Conservation (phyloP, 2,113 vertebrate genomes). For the Halcyon malimbica region DNA sequence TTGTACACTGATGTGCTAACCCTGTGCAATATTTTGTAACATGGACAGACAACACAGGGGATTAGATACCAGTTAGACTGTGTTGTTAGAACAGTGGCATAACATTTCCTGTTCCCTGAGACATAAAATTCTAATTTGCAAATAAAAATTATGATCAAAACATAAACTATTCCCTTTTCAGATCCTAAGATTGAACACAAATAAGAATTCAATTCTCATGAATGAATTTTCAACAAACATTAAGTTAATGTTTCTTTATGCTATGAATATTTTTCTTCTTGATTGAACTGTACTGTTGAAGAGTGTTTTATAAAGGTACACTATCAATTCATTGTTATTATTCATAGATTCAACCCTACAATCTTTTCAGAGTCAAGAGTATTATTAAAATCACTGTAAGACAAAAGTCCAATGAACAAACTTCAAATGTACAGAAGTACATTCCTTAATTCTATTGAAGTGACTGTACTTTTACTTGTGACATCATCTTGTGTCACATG, state of each 20-base stretch:
- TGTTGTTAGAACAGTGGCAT: not conserved
- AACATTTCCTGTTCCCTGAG: not conserved
- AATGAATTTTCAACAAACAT: not conserved
- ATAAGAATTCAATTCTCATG: not conserved
- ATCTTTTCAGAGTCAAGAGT: not conserved
- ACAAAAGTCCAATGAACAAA: not conserved
- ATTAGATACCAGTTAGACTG: not conserved
- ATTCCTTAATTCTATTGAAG: not conserved
- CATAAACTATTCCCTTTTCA: not conserved
- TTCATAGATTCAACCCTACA: not conserved
- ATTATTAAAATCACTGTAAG: not conserved
- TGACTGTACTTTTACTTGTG: not conserved
- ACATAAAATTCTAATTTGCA: not conserved
- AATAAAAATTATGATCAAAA: not conserved
- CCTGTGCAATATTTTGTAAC: not conserved
- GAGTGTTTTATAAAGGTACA: not conserved
- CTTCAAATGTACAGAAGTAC: not conserved
- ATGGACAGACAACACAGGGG: not conserved
- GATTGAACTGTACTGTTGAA: not conserved
- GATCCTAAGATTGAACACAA: not conserved
- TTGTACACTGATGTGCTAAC: not conserved
- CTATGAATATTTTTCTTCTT: not conserved
- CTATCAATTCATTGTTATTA: not conserved
- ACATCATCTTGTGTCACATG: not conserved
- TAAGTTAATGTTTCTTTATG: not conserved